Conservation (phyloP, 2,113 vertebrate species). For the Aegithalos caudatus region DNA sequence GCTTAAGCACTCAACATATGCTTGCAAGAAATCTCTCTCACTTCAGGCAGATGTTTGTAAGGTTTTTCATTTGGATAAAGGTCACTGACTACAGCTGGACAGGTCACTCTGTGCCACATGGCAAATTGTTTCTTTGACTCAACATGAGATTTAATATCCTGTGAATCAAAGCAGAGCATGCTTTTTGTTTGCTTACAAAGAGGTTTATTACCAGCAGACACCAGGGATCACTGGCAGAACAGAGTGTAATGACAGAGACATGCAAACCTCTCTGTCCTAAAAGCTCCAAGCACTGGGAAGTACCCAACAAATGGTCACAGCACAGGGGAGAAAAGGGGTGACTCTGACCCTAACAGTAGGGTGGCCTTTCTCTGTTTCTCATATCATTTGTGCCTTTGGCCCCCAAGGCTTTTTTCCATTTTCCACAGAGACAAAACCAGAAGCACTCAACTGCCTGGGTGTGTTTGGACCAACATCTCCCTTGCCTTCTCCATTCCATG, state of each 20-base stretch:
- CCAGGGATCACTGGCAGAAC: not conserved
- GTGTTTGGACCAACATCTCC: not conserved
- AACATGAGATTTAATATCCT: slow-evolving; percentile 50
- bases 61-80: slow-evolving; percentile 23
- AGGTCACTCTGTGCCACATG: not conserved
- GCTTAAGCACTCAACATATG: not conserved
- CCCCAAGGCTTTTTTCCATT: not conserved
- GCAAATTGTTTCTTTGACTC: slow-evolving; percentile 36
- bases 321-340: not conserved
- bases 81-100: not conserved
- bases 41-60: not conserved
- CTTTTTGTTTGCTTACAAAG: slow-evolving; percentile 17
- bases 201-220: not conserved
- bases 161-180: not conserved
- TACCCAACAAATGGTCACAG: not conserved
- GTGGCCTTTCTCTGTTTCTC: not conserved
- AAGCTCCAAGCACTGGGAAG: not conserved
- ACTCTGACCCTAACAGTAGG: not conserved
- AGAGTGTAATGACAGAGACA: not conserved
- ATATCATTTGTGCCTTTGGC: not conserved
- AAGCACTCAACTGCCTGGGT: not conserved
- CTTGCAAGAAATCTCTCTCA: not conserved
- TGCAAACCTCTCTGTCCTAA: not conserved
- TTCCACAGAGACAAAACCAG: not conserved
- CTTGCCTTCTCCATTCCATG: not conserved